A percentile compares a stretch with the other conserved stretches of the same genome.
These are phyloP conservation scores for Cnemophilus loriae DNA, from an alignment of 2,113 vertebrate genomes.

Conservation along the genomic window DNA sequence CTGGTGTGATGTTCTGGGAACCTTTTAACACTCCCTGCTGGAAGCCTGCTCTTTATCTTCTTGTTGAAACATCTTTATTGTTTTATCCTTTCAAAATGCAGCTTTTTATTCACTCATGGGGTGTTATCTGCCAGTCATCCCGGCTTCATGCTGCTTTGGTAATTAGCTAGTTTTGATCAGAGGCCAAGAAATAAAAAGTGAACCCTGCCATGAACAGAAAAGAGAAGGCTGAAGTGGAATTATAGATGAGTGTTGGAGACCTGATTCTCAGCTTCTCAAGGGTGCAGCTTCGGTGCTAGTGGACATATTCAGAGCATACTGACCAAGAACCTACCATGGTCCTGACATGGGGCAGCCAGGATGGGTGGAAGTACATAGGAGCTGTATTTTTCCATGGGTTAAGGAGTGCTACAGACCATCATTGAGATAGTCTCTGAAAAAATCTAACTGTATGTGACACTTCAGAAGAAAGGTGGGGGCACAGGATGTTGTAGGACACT, in stretches of 20 bases:
- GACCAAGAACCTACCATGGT: neutral
- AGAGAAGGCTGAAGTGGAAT: neutral
- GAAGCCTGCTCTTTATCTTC: neutral
- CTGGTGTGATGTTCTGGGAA: neutral
- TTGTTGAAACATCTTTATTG: slow-evolving; percentile 1
- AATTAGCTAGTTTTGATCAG: neutral
- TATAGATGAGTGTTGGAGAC: neutral
- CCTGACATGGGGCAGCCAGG: fast-evolving
- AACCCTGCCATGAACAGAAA: neutral
- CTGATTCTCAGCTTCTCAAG: neutral
- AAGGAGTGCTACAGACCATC: neutral
- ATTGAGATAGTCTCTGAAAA: neutral
- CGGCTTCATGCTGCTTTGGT: neutral
- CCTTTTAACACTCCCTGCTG: neutral
- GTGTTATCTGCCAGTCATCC: neutral
- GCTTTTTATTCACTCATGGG: neutral
- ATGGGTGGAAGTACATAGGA: neutral
- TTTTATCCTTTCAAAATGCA: neutral
- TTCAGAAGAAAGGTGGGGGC: neutral
- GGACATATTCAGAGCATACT: neutral
- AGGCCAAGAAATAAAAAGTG: neutral
- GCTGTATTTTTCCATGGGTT: neutral
- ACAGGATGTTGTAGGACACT: neutral
- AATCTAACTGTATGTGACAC: neutral
- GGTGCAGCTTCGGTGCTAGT: neutral